Evolutionary conservation across 2,888 invertebrate genomes (phyloP).

Genomic region (Dorcus hopei): DNA sequence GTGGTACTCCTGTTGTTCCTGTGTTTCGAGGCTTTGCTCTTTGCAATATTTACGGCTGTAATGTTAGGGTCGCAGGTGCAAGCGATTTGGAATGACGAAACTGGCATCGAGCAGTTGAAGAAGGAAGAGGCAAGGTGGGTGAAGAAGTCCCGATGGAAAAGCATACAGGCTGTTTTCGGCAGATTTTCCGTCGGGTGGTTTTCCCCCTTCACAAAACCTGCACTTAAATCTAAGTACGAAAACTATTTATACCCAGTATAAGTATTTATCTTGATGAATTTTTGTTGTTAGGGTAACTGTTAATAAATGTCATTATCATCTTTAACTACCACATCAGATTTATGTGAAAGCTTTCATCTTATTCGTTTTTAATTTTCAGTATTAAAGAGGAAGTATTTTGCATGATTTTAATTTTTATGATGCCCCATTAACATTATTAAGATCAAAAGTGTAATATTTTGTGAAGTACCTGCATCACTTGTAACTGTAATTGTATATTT

Average conservation of each 20-base stretch:
- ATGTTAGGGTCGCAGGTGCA: conserved; percentile 97
- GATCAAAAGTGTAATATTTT: too few relatives aligned
- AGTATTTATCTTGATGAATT: conserved; percentile 33
- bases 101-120: conserved; percentile 96
- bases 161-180: conserved; percentile 95
- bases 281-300: too few relatives aligned
- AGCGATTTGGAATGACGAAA: conserved; percentile 98
- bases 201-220: conserved; percentile 84
- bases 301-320: too few relatives aligned
- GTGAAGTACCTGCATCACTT: too few relatives aligned
- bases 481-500: too few relatives aligned
- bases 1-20: conserved; percentile 88
- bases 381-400: too few relatives aligned
- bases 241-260: conserved; percentile 83
- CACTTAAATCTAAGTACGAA: conserved; percentile 73
- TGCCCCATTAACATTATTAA: too few relatives aligned
- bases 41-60: conserved; percentile 95
- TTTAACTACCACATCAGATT: too few relatives aligned
- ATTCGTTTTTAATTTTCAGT: too few relatives aligned
- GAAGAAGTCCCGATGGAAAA: conserved; percentile 90
- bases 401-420: too few relatives aligned
- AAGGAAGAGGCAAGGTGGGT: conserved; percentile 93
- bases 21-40: conserved; percentile 90
- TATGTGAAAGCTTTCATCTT: too few relatives aligned
- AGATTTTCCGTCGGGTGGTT: conserved; percentile 94